phyloP scores from a whole-genome alignment of 2,888 invertebrate genomes.

The Rhyacophila evoluta region DNA sequence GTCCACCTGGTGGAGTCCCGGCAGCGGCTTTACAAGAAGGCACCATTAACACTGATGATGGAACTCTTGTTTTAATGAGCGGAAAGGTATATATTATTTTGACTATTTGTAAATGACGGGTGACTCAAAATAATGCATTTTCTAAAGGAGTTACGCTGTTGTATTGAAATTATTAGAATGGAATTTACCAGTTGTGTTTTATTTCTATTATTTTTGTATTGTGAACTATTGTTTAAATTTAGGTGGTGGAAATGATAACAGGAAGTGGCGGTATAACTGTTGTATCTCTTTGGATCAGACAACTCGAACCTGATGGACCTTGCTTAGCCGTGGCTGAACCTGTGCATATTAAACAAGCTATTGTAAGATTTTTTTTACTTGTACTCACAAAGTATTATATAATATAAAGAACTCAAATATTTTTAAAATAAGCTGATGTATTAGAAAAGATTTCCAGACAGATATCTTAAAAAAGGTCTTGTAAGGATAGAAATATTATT shows the following conservation, averaged over 20 bases:
- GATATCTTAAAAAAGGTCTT: too few relatives aligned
- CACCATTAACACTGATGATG: slow-evolving; percentile 68
- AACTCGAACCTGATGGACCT: slow-evolving; percentile 70
- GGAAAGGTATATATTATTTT: slow-evolving; percentile 69
- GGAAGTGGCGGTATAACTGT: slow-evolving; percentile 71
- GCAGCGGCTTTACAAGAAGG: slow-evolving; percentile 68
- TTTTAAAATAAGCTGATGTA: too few relatives aligned
- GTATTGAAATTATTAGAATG: too few relatives aligned
- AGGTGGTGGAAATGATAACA: slow-evolving; percentile 73
- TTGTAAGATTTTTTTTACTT: too few relatives aligned
- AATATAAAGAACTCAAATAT: too few relatives aligned
- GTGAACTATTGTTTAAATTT: too few relatives aligned
- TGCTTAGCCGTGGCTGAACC: slow-evolving; percentile 77
- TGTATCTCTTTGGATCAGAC: slow-evolving; percentile 76
- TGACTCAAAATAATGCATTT: too few relatives aligned
- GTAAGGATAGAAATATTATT: too few relatives aligned
- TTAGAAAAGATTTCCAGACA: too few relatives aligned
- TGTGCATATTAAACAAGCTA: slow-evolving; percentile 72
- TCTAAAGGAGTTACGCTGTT: too few relatives aligned
- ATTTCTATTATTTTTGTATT: slow-evolving; percentile 35
- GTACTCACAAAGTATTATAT: too few relatives aligned
- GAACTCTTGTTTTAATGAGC: slow-evolving; percentile 72
- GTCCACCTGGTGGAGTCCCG: slow-evolving; percentile 66
- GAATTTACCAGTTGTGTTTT: slow-evolving; percentile 45
- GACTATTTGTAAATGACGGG: too few relatives aligned